These are phyloP conservation scores for Jaculus jaculus DNA, from an alignment of 2,113 vertebrate genomes.

Conservation along the genomic window DNA sequence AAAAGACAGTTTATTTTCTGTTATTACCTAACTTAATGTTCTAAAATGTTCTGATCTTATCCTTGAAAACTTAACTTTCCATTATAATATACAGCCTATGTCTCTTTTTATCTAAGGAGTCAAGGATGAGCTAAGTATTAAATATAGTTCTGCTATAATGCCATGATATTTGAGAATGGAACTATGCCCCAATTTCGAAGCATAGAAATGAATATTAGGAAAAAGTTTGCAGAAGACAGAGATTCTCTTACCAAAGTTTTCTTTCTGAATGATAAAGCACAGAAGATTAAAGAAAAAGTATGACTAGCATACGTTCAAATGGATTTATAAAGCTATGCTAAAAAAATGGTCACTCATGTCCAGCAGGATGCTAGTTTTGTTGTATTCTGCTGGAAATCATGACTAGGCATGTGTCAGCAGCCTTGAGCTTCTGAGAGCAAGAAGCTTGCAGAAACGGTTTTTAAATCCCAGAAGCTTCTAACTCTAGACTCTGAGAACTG, in stretches of 20 bases:
- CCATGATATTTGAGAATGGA: not conserved
- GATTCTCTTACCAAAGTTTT: not conserved
- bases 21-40: no score
- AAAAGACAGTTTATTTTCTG: no score
- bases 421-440: not conserved
- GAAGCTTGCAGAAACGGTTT: not conserved
- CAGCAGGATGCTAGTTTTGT: not conserved
- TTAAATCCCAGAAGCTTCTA: not conserved
- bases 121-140: not conserved
- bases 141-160: not conserved
- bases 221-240: not conserved
- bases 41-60: not conserved
- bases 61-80: slow-evolving; percentile 17
- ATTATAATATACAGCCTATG: not conserved
- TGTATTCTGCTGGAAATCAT: not conserved
- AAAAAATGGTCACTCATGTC: not conserved
- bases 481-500: not conserved
- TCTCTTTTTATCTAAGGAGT: not conserved
- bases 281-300: not conserved
- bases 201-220: not conserved
- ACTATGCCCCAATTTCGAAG: not conserved
- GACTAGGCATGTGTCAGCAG: not conserved
- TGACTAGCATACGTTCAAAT: not conserved
- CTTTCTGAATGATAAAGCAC: not conserved
- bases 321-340: not conserved